phyloP scores from a whole-genome alignment of 2,888 invertebrate species.

The Lasioglossum lativentre region DNA sequence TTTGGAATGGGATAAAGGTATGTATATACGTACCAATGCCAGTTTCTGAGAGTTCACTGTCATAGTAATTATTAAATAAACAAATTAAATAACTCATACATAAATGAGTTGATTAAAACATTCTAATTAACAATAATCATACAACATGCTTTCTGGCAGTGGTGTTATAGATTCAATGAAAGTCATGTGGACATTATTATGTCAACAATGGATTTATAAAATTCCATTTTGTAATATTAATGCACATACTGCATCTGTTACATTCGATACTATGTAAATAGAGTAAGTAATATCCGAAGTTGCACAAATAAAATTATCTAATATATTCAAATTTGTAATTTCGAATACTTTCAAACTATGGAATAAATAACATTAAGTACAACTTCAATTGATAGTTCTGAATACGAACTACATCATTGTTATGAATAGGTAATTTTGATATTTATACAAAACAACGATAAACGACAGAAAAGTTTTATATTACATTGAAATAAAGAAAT shows the following conservation, averaged over 20 bases:
- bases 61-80: conserved; percentile 54
- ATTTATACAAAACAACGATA: conserved; percentile 45
- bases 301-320: conserved; percentile 55
- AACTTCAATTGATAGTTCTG: conserved; percentile 34
- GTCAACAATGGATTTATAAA: conserved; percentile 72
- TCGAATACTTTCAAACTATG: conserved; percentile 35
- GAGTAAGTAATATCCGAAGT: conserved; percentile 52
- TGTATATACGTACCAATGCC: conserved; percentile 69
- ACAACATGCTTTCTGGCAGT: conserved; percentile 77
- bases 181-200: conserved; percentile 70
- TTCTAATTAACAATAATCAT: conserved; percentile 64
- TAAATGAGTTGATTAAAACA: conserved; percentile 62
- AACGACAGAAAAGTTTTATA: conserved; percentile 29
- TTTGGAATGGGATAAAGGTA: conserved; percentile 62
- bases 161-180: conserved; percentile 71
- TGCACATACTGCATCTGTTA: conserved; percentile 28
- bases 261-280: conserved; percentile 42
- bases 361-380: conserved; percentile 60
- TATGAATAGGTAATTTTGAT: conserved; percentile 36
- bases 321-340: conserved; percentile 42
- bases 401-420: conserved; percentile 25
- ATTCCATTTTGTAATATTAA: conserved; percentile 49
- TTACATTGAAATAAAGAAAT: conserved; percentile 51
- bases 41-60: conserved; percentile 52
- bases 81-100: conserved; percentile 55